Evolutionary conservation across 1,140 invertebrate genomes (phyloP).

Genomic region (Trigoniulus corallinus): DNA sequence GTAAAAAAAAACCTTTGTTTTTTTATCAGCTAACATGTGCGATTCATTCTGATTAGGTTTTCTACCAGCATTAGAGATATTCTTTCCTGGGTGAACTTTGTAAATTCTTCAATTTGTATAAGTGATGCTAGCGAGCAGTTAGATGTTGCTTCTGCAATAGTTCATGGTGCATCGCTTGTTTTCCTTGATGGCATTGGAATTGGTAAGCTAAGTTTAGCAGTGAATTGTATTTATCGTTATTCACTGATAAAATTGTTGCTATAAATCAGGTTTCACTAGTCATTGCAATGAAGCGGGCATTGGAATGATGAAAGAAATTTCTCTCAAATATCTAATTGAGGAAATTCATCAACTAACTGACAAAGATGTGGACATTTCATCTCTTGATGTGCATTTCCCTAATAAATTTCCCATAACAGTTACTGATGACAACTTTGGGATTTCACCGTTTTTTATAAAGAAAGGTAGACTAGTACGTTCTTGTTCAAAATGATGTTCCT

Average conservation of each 20-base stretch:
- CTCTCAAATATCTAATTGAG: no score
- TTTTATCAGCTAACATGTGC: neutral
- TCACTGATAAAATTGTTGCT: no score
- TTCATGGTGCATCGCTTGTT: constrained; percentile 76
- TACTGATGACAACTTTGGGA: no score
- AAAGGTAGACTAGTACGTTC: constrained; percentile 19
- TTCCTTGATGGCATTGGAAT: constrained; percentile 77
- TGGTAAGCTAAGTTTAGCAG: constrained; percentile 14
- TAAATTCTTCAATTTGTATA: constrained; percentile 42
- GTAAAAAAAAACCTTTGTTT: no score
- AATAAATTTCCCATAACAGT: no score
- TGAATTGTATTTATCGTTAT: neutral
- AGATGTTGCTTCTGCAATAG: constrained; percentile 40
- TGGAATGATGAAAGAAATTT: no score
- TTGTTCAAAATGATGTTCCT: no score
- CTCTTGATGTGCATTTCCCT: no score
- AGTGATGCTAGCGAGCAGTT: constrained; percentile 8
- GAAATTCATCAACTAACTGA: no score
- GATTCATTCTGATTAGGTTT: constrained; percentile 31
- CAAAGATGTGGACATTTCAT: no score
- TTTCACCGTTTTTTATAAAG: constrained; percentile 26
- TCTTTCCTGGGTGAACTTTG: constrained; percentile 81
- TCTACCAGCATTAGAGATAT: constrained; percentile 79
- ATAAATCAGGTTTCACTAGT: neutral
- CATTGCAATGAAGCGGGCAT: no score